Evolutionary conservation across 1,140 invertebrate species (phyloP).

Genomic region (Zaprionus vittiger): DNA sequence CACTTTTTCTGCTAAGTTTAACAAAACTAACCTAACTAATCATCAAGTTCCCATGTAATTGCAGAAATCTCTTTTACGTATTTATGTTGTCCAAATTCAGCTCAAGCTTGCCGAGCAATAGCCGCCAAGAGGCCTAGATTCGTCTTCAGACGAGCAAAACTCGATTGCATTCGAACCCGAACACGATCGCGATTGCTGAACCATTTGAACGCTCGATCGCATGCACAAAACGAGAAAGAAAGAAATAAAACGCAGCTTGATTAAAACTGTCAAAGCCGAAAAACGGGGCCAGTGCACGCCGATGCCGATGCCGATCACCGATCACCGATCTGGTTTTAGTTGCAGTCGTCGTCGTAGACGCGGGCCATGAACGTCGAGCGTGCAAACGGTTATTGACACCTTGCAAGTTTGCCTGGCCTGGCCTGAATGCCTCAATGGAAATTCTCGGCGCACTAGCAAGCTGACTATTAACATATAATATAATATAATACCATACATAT

Average conservation of each 20-base stretch:
- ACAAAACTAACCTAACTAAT: not conserved
- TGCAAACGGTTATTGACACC: slow-evolving; percentile 58
- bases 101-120: not conserved
- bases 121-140: not conserved
- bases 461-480: slow-evolving; percentile 4
- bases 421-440: slow-evolving; percentile 40
- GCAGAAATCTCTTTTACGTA: not conserved
- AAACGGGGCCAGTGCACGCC: slow-evolving; percentile 41
- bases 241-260: slow-evolving; percentile 29
- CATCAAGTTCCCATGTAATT: not conserved
- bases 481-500: slow-evolving; percentile 19
- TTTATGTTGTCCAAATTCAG: not conserved
- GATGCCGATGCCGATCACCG: slow-evolving; percentile 7
- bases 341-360: slow-evolving; percentile 26
- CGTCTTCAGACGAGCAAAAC: slow-evolving; percentile 26
- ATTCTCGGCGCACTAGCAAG: slow-evolving; percentile 22
- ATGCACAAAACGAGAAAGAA: slow-evolving; percentile 29
- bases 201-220: slow-evolving; percentile 26
- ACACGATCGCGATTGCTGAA: slow-evolving; percentile 11
- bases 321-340: slow-evolving; percentile 21
- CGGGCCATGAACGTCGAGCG: slow-evolving; percentile 41
- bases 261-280: slow-evolving; percentile 49
- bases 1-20: not conserved
- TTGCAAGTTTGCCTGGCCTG: slow-evolving; percentile 12
- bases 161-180: slow-evolving; percentile 27